phyloP scores from a whole-genome alignment of 1,140 invertebrate genomes.

The Zaprionus ornatus region DNA sequence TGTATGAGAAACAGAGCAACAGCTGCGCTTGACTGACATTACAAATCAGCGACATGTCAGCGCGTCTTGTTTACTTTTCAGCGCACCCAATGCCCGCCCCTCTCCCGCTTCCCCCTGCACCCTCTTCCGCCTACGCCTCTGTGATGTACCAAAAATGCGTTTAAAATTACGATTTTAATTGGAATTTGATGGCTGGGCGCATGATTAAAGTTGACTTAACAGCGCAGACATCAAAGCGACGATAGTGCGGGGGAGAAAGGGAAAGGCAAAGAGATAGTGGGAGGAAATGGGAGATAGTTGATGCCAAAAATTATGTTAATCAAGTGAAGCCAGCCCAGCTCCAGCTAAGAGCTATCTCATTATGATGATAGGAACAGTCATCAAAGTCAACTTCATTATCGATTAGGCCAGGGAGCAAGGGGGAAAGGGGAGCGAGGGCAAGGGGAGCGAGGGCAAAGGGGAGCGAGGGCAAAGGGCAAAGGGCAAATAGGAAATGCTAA shows the following conservation, averaged over 20 bases:
- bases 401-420: constrained; percentile 46
- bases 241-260: not conserved
- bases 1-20: constrained; percentile 32
- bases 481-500: constrained; percentile 11
- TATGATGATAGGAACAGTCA: constrained; percentile 61
- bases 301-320: constrained; percentile 59
- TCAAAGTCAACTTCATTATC: constrained; percentile 66
- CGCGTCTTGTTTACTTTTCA: constrained; percentile 49
- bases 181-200: constrained; percentile 62
- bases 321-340: constrained; percentile 31
- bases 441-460: not conserved
- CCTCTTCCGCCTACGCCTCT: not conserved
- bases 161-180: constrained; percentile 75
- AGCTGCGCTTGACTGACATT: constrained; percentile 71
- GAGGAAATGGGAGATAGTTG: constrained; percentile 29
- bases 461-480: not conserved
- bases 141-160: constrained; percentile 38
- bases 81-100: not conserved
- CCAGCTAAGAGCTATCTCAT: constrained; percentile 42
- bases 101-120: no score
- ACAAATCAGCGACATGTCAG: constrained; percentile 60
- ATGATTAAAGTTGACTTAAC: constrained; percentile 67
- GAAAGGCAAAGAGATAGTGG: constrained; percentile 8
- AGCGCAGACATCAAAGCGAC: constrained; percentile 49
- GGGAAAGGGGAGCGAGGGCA: not conserved